A percentile compares a stretch with the other conserved stretches of the same genome.
Evolutionary conservation across 2,113 vertebrate genomes (phyloP).

Genomic region (Forbesichthys papilliferus): DNA sequence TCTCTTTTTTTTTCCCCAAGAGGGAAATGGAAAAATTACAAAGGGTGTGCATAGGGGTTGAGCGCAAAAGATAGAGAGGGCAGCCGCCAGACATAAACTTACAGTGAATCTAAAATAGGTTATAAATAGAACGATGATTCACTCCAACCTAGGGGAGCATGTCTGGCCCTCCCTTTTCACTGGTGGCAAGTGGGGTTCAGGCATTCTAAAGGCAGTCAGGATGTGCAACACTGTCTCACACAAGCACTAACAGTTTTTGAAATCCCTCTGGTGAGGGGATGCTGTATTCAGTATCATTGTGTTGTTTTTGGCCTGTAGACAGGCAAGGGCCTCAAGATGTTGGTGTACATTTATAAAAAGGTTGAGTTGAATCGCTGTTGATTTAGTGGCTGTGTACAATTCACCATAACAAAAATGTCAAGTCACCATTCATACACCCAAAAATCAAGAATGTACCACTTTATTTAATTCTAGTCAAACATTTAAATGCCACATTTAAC

Average conservation of each 20-base stretch:
- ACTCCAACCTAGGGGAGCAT: not conserved
- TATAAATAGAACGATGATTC: constrained; percentile 7
- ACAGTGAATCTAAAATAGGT: not conserved
- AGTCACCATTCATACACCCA: too few species aligned
- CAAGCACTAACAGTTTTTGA: not conserved
- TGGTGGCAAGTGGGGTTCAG: not conserved
- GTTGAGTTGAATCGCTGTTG: too few species aligned
- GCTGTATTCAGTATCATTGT: not conserved
- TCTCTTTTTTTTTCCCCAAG: too few species aligned
- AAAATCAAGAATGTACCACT: too few species aligned
- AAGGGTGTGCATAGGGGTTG: not conserved
- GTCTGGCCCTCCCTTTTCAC: not conserved
- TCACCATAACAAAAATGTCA: too few species aligned
- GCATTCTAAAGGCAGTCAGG: not conserved
- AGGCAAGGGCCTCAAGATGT: too few species aligned
- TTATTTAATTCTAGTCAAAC: too few species aligned
- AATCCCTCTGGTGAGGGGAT: not conserved
- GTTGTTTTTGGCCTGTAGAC: too few species aligned
- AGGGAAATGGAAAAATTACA: not conserved
- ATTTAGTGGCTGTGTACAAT: too few species aligned
- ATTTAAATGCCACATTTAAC: too few species aligned
- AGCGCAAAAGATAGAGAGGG: not conserved
- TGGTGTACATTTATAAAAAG: too few species aligned
- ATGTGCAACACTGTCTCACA: not conserved
- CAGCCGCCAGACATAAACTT: not conserved